A percentile compares a stretch with the other conserved stretches of the same genome.
Evolutionary conservation across 2,888 invertebrate species (phyloP).

Genomic region (Empis livida): DNA sequence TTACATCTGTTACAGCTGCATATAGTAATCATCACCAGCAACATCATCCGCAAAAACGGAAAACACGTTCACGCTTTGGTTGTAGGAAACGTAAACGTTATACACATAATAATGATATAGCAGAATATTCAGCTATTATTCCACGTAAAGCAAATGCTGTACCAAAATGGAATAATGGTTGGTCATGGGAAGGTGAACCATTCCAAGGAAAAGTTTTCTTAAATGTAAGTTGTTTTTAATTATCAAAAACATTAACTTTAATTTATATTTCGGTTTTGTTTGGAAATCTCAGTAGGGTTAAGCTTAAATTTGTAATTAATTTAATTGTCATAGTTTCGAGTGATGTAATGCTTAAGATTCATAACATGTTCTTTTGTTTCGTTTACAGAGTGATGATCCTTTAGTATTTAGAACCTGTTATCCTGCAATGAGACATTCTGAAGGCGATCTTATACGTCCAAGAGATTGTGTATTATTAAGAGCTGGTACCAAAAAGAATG

Average conservation of each 20-base stretch:
- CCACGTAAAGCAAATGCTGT: slow-evolving; percentile 36
- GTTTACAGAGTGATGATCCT: slow-evolving; percentile 56
- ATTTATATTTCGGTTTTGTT: too few species aligned
- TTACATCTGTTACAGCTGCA: neutral
- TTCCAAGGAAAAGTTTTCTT: slow-evolving; percentile 74
- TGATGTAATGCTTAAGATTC: too few species aligned
- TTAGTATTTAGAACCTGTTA: slow-evolving; percentile 71
- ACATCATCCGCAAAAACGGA: slow-evolving; percentile 24
- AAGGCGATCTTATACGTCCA: slow-evolving; percentile 75
- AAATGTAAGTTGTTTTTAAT: slow-evolving; percentile 45
- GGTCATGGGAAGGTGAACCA: slow-evolving; percentile 80
- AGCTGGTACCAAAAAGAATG: slow-evolving; percentile 68
- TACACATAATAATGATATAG: slow-evolving; percentile 24
- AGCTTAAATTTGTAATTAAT: too few species aligned
- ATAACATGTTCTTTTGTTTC: too few species aligned
- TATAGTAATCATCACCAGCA: slow-evolving; percentile 5
- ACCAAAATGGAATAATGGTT: slow-evolving; percentile 80
- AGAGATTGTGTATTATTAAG: slow-evolving; percentile 86
- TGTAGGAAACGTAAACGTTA: slow-evolving; percentile 28
- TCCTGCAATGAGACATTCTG: slow-evolving; percentile 76
- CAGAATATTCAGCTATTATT: slow-evolving; percentile 36
- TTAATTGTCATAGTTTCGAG: neutral
- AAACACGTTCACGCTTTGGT: slow-evolving; percentile 32
- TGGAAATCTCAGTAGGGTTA: too few species aligned
- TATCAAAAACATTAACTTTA: too few species aligned